A percentile compares a stretch with the other conserved stretches of the same genome.
These are phyloP conservation scores for Glaucidium brasilianum DNA, from an alignment of 2,113 vertebrate species.

Conservation along the genomic window DNA sequence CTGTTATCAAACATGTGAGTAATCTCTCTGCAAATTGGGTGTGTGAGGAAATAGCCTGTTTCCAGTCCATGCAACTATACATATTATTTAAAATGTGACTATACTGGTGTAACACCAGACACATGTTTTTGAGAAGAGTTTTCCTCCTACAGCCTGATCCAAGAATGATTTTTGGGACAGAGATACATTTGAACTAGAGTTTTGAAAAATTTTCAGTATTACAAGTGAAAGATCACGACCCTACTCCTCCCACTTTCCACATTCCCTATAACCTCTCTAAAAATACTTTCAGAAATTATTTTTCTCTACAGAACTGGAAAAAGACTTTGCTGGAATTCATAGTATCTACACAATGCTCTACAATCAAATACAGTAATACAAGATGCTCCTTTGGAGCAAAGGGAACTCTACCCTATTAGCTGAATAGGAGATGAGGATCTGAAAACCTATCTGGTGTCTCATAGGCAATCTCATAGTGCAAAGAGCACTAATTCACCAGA, in stretches of 20 bases:
- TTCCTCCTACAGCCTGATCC: background rate
- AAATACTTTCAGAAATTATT: background rate
- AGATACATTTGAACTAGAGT: background rate
- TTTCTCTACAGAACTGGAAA: background rate
- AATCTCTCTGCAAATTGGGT: background rate
- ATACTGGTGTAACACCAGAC: background rate
- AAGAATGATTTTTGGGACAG: background rate
- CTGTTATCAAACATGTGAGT: fast-evolving
- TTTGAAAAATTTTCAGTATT: background rate
- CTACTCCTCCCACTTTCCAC: background rate
- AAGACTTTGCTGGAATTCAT: background rate
- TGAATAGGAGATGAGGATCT: background rate
- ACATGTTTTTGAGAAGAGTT: background rate
- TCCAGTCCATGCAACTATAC: background rate
- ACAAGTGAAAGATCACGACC: background rate
- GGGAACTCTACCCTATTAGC: background rate
- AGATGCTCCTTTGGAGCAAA: background rate
- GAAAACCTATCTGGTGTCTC: background rate
- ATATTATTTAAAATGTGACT: background rate
- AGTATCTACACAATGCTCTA: background rate
- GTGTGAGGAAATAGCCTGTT: background rate
- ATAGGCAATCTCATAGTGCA: background rate
- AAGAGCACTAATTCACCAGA: background rate
- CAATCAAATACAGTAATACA: background rate
- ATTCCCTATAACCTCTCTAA: background rate